Evolutionary conservation across 2,888 invertebrate species (phyloP).

Genomic region (Heliconius aoede): DNA sequence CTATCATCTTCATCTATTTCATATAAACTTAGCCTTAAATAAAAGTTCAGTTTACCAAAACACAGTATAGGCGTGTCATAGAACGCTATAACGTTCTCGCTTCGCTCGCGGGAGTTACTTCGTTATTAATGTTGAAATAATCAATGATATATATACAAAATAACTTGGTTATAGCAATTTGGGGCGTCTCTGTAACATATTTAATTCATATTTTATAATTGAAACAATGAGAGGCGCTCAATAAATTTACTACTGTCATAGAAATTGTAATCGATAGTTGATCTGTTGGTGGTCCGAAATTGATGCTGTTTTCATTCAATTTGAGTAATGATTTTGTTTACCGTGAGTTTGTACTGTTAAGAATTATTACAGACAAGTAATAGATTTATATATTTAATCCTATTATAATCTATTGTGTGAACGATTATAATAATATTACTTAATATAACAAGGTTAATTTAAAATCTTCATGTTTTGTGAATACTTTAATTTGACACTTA

Average conservation of each 20-base stretch:
- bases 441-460: neutral
- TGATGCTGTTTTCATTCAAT: slow-evolving; percentile 58
- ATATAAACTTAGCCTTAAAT: slow-evolving; percentile 62
- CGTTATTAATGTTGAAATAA: slow-evolving; percentile 55
- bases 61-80: slow-evolving; percentile 71
- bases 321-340: slow-evolving; percentile 45
- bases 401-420: neutral
- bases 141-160: slow-evolving; percentile 67
- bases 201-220: slow-evolving; percentile 78
- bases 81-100: slow-evolving; percentile 58
- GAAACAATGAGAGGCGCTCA: slow-evolving; percentile 74
- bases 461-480: neutral
- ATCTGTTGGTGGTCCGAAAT: slow-evolving; percentile 72
- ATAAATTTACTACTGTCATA: slow-evolving; percentile 72
- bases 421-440: neutral
- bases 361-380: slow-evolving; percentile 21
- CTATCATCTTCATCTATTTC: slow-evolving; percentile 49
- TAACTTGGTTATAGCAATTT: slow-evolving; percentile 58
- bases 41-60: slow-evolving; percentile 66
- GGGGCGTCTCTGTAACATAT: slow-evolving; percentile 74
- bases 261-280: slow-evolving; percentile 64
- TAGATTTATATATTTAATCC: slow-evolving; percentile 10
- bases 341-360: slow-evolving; percentile 21
- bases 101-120: slow-evolving; percentile 57
- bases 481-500: too few species aligned